Evolutionary conservation across 2,797 vertebrate genomes (phyloP).

Genomic region (Anisognathus igniventris): DNA sequence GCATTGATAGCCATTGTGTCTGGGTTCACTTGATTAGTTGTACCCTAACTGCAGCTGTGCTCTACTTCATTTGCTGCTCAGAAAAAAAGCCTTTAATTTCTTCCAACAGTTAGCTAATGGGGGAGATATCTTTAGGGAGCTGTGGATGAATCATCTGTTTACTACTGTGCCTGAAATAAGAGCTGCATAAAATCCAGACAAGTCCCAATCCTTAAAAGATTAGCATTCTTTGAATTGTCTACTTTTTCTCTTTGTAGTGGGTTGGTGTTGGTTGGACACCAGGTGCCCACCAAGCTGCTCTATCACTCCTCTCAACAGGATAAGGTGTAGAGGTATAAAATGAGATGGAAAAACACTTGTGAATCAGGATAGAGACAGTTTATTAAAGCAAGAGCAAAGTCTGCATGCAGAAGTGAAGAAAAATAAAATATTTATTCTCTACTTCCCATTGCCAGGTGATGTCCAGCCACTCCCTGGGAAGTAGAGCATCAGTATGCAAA

Average conservation of each 20-base stretch:
- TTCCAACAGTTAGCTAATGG: not conserved
- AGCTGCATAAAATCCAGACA: not conserved
- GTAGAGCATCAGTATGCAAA: not conserved
- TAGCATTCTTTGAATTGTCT: not conserved
- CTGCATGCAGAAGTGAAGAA: not conserved
- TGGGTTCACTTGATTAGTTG: not conserved
- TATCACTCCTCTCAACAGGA: not conserved
- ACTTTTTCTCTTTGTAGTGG: not conserved
- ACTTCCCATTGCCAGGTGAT: not conserved
- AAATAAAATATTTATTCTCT: not conserved
- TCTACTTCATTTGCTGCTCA: not conserved
- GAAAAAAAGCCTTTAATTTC: not conserved
- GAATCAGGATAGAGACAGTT: not conserved
- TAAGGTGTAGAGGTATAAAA: not conserved
- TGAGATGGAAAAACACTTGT: not conserved
- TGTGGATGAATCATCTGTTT: not conserved
- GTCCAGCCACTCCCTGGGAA: not conserved
- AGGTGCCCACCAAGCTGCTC: not conserved
- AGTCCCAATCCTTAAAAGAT: not conserved
- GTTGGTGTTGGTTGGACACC: not conserved
- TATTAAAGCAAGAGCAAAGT: not conserved
- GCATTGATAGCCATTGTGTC: not conserved
- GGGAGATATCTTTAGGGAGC: not conserved
- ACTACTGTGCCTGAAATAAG: not conserved
- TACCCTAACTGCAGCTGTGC: not conserved